Conservation (phyloP, 2,797 vertebrate genomes). For the Aeoliscus strigatus region DNA sequence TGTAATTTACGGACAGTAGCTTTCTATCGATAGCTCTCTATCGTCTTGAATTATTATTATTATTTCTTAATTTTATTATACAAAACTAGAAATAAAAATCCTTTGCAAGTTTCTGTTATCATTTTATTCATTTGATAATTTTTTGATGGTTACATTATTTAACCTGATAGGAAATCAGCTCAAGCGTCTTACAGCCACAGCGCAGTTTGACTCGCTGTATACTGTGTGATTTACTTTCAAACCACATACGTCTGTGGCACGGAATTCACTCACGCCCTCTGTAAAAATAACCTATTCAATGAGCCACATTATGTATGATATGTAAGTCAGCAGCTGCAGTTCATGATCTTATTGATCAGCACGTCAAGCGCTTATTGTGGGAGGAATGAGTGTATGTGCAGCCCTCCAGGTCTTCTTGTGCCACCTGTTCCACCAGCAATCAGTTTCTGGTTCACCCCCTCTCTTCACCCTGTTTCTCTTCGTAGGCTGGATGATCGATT, state of each 20-base stretch:
- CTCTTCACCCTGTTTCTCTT: constrained; percentile 19
- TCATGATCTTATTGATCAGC: constrained; percentile 60
- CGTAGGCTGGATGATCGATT: constrained; percentile 60
- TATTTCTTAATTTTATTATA: too few species aligned
- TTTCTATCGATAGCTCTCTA: too few species aligned
- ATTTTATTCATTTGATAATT: too few species aligned
- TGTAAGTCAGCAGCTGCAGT: constrained; percentile 47
- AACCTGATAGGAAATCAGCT: not conserved
- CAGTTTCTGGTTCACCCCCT: constrained; percentile 26
- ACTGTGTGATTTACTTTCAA: constrained; percentile 10
- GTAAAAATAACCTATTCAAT: constrained; percentile 25
- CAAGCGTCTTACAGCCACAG: too few species aligned
- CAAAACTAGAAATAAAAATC: too few species aligned
- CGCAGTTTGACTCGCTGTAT: too few species aligned
- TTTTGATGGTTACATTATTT: too few species aligned
- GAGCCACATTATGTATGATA: constrained; percentile 43
- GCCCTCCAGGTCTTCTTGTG: constrained; percentile 45
- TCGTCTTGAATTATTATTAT: too few species aligned
- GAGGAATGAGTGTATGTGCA: constrained; percentile 37
- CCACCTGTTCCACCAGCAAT: constrained; percentile 62
- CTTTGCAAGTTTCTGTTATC: too few species aligned
- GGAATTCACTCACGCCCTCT: constrained; percentile 19
- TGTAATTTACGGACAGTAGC: too few species aligned
- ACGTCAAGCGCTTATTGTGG: constrained; percentile 25
- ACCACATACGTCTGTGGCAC: not conserved